Evolutionary conservation across 2,113 vertebrate species (phyloP), one percentile per base, ranked within the genome.

Genomic region (Myxocyprinus asiaticus): DNA sequence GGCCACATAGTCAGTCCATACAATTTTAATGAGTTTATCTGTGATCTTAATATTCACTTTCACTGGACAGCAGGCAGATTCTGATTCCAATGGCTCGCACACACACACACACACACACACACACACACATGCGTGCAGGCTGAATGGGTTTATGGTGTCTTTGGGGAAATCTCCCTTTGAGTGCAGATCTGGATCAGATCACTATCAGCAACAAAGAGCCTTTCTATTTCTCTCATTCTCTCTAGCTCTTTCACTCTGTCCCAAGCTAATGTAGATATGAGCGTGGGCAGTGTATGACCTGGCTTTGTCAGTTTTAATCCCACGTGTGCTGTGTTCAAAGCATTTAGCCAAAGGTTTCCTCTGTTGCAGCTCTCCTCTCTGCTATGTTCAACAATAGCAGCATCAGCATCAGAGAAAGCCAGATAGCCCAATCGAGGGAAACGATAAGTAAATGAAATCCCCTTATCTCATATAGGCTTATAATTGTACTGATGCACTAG

Each of bases 171-270:
- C 69, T 67, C 50, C 62, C 51, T 71, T 22, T 51, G 66, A 58
- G 56, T 68, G 55, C 64, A 67, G 71, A 81, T 81, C 71, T 33
- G 45, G 67, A 75, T 75, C 71, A 62, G 79, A 81, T 76, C 64
- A 59, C 66, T 51, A 75, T 81, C 63, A 68, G 43, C 58, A 15
- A 72, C 64, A 80, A 72, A 75, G 56, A 67, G 22, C 55, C 64
- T 22, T 17, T 67, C 48, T 56, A 33, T 33, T 33, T 33, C 22
- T 33, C 22, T 33, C 22, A 33, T 33, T 33, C 7, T 61, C 43
- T 55, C 48, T 51, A 22, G 43, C 14, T 76, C 14, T 76, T 48
- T 22, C 62, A 45, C 68, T 53, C 48, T 61, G 22, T 74, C 69
- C 55, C 42, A 17, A 33, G 42, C 62, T 64, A 61, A 68, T 62